Evolutionary conservation across 2,113 vertebrate species (phyloP).

Genomic region (Pelmatolapia mariae): DNA sequence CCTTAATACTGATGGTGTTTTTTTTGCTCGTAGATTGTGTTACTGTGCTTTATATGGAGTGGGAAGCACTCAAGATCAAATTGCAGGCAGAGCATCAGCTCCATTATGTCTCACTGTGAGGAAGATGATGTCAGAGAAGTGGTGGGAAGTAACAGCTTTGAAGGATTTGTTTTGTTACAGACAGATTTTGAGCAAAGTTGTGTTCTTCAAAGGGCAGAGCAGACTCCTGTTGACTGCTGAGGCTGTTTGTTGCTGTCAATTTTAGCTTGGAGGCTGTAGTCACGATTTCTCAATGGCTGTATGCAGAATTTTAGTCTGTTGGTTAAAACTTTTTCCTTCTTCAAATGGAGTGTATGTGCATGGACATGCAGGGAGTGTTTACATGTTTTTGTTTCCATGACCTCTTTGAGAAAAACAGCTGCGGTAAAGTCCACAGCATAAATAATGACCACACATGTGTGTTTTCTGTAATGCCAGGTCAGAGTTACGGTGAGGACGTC

Average conservation of each 20-base stretch:
- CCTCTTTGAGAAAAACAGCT: neutral
- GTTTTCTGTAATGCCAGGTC: conserved; percentile 63
- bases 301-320: neutral
- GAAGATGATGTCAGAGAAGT: neutral
- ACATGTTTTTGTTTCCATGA: neutral
- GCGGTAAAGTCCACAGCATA: neutral
- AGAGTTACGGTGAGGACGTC: conserved; percentile 85
- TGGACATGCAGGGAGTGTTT: neutral
- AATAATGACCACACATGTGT: neutral
- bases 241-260: neutral
- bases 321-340: neutral
- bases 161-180: neutral
- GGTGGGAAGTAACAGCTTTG: neutral
- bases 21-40: neutral
- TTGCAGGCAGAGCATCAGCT: neutral
- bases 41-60: neutral
- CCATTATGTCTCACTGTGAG: neutral
- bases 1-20: neutral
- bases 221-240: neutral
- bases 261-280: neutral
- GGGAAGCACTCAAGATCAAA: neutral
- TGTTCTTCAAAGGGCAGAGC: neutral
- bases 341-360: neutral
- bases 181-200: neutral
- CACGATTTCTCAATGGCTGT: neutral